These are phyloP conservation scores for Amphipyra tragopoginis DNA, from an alignment of 2,888 invertebrate species.

Conservation along the genomic window DNA sequence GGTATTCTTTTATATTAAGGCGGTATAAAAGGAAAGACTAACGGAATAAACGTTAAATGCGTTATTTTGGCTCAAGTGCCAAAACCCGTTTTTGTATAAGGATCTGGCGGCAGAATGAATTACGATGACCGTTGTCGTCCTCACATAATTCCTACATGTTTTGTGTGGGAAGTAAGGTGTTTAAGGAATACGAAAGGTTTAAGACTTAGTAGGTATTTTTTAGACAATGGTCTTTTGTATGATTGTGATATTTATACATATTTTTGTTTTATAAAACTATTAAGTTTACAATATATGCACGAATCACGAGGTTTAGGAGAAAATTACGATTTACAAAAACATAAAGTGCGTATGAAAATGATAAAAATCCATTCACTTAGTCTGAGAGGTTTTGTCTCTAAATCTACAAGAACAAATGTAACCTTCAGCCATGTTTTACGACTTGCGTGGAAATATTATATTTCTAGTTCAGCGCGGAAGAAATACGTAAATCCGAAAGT, in stretches of 20 bases:
- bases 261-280: too few relatives aligned
- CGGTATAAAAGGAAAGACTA: constrained; percentile 29
- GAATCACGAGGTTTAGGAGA: too few relatives aligned
- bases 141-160: constrained; percentile 51
- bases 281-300: too few relatives aligned
- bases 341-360: background rate
- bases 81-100: constrained; percentile 54
- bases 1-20: constrained; percentile 42
- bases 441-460: constrained; percentile 4
- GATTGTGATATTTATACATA: too few relatives aligned
- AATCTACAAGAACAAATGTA: background rate
- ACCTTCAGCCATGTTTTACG: constrained; percentile 10
- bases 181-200: constrained; percentile 17
- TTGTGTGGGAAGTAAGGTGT: constrained; percentile 41
- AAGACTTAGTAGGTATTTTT: too few relatives aligned
- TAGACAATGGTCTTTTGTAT: too few relatives aligned
- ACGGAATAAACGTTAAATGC: constrained; percentile 34
- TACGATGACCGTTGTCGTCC: constrained; percentile 59
- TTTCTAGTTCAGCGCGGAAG: background rate
- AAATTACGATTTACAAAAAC: background rate
- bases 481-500: constrained; percentile 20
- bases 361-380: background rate
- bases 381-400: background rate
- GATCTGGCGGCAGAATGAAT: constrained; percentile 54
- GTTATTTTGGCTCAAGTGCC: constrained; percentile 49